phyloP scores from a whole-genome alignment of 2,888 invertebrate species.

The Lycophotia porphyrea region DNA sequence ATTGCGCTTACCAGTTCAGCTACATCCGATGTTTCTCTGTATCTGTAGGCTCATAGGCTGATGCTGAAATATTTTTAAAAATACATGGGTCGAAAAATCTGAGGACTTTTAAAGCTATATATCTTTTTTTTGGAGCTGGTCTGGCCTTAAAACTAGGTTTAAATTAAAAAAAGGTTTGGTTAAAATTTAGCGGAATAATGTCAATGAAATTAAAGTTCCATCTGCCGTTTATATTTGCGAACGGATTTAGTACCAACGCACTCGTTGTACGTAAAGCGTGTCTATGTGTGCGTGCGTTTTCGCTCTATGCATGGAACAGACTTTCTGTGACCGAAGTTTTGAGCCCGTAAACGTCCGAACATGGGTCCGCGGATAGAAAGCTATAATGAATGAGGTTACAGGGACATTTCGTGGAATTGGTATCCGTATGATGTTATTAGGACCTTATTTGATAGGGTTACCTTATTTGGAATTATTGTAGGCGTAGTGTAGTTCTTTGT shows the following conservation, averaged over 20 bases:
- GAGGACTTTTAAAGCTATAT: too few relatives aligned
- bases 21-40: too few relatives aligned
- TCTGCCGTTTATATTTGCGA: not conserved
- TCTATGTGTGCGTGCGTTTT: not conserved
- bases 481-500: slow-evolving; percentile 5
- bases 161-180: too few relatives aligned
- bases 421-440: slow-evolving; percentile 50
- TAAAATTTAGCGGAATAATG: too few relatives aligned
- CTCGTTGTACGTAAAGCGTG: not conserved
- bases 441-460: slow-evolving; percentile 42
- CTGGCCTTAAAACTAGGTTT: not conserved
- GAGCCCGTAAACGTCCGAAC: slow-evolving; percentile 23
- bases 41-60: too few relatives aligned
- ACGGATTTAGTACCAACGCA: not conserved
- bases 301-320: not conserved
- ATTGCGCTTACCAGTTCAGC: too few relatives aligned
- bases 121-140: too few relatives aligned
- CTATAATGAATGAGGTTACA: slow-evolving; percentile 46
- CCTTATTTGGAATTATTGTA: slow-evolving; percentile 29
- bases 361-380: slow-evolving; percentile 33
- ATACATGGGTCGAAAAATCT: too few relatives aligned
- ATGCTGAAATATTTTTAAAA: too few relatives aligned
- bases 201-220: not conserved
- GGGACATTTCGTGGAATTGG: slow-evolving; percentile 36
- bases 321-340: slow-evolving; percentile 32